Evolutionary conservation across 2,113 vertebrate species (phyloP).

Genomic region (Rhinolophus sinicus): DNA sequence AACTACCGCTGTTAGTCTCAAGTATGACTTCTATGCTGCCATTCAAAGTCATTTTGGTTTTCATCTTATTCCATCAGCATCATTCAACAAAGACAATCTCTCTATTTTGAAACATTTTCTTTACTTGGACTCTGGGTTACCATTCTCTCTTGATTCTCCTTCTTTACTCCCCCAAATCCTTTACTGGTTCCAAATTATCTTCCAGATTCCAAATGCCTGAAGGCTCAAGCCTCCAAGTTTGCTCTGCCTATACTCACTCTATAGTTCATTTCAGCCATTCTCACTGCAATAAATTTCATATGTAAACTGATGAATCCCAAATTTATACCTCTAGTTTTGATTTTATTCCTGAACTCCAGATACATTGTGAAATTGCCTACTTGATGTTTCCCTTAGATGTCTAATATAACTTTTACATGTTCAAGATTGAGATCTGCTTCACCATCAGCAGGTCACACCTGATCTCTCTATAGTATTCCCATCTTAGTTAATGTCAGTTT

Average conservation of each 20-base stretch:
- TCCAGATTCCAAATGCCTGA: neutral
- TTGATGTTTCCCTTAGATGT: neutral
- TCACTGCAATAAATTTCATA: neutral
- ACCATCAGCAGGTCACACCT: neutral
- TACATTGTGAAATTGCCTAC: neutral
- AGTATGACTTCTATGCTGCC: neutral
- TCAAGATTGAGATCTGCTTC: neutral
- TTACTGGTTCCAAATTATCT: neutral
- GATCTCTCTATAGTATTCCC: accelerated
- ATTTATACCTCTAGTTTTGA: neutral
- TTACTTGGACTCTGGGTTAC: neutral
- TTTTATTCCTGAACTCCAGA: neutral
- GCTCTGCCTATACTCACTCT: neutral
- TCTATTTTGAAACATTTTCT: neutral
- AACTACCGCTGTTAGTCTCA: neutral
- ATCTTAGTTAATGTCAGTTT: neutral
- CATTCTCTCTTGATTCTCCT: neutral
- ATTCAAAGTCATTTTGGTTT: neutral
- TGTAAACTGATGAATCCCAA: neutral
- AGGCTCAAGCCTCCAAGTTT: neutral
- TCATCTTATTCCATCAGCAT: neutral
- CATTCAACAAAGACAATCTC: neutral
- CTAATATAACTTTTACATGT: neutral
- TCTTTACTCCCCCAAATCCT: neutral
- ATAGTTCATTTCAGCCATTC: neutral